Evolutionary conservation across 2,888 invertebrate species (phyloP).

Genomic region (Diogma glabrata): DNA sequence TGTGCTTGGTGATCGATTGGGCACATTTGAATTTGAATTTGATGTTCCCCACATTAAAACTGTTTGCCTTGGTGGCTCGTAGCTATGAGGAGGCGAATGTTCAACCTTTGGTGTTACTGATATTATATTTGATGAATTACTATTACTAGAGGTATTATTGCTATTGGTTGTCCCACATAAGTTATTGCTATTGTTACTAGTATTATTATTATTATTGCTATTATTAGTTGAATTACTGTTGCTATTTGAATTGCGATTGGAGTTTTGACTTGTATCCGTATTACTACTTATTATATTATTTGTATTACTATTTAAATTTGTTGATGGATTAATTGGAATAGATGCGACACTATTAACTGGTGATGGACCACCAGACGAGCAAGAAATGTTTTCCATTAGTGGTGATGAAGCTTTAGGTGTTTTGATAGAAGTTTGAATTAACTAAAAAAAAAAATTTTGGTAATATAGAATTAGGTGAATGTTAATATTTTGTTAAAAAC

Average conservation of each 20-base stretch:
- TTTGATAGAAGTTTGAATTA: constrained; percentile 30
- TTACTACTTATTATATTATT: neutral
- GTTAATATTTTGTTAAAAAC: neutral
- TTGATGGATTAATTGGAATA: constrained; percentile 16
- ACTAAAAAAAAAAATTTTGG: neutral
- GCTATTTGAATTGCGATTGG: constrained; percentile 13
- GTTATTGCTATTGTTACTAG: neutral
- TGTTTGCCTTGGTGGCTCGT: constrained; percentile 72
- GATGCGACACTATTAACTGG: constrained; percentile 25
- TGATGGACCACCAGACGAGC: constrained; percentile 36
- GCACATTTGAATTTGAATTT: constrained; percentile 32
- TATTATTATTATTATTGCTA: neutral
- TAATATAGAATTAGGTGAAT: neutral
- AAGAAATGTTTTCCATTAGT: constrained; percentile 36
- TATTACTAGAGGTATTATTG: constrained; percentile 9
- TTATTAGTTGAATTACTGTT: constrained; percentile 11
- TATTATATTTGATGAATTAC: constrained; percentile 2
- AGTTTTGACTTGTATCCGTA: constrained; percentile 8
- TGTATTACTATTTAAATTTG: constrained; percentile 13
- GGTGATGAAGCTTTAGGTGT: constrained; percentile 36
- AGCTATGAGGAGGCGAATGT: constrained; percentile 30
- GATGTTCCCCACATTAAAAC: constrained; percentile 85
- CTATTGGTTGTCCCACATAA: neutral
- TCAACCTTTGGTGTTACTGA: constrained; percentile 33
- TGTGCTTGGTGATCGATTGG: constrained; percentile 31